Percentiles rank a stretch among this genome's conserved stretches.
These are phyloP conservation scores for Felis catus DNA, from an alignment of 2,113 vertebrate species.

Conservation along the genomic window DNA sequence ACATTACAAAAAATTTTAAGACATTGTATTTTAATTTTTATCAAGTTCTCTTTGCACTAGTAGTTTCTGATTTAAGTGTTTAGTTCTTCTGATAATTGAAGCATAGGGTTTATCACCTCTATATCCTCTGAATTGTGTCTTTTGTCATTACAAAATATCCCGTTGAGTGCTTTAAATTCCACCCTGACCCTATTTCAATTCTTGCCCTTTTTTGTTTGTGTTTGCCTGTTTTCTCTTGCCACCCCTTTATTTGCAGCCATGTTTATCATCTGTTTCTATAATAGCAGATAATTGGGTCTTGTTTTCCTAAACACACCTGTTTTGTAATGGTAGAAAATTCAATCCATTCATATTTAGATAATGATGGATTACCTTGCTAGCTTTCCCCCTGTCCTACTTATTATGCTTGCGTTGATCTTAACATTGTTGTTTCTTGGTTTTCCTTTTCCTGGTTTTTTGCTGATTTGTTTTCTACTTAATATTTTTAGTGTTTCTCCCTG, in stretches of 20 bases:
- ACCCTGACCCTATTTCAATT: background rate
- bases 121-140: background rate
- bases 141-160: background rate
- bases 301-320: background rate
- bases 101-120: background rate
- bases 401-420: background rate
- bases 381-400: background rate
- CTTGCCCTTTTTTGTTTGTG: background rate
- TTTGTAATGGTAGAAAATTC: background rate
- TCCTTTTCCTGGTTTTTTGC: background rate
- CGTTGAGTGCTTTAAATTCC: background rate
- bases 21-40: background rate
- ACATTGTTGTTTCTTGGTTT: background rate
- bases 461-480: background rate
- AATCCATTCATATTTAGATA: background rate
- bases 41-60: background rate
- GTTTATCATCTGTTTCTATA: background rate
- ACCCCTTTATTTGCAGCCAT: background rate
- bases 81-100: background rate
- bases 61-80: conserved; percentile 9
- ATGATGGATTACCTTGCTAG: background rate
- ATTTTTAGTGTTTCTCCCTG: background rate
- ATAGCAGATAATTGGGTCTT: background rate
- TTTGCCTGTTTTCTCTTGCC: background rate
- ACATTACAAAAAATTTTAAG: too few species aligned